Conservation (phyloP, 2,113 vertebrate species). For the Bungarus multicinctus region DNA sequence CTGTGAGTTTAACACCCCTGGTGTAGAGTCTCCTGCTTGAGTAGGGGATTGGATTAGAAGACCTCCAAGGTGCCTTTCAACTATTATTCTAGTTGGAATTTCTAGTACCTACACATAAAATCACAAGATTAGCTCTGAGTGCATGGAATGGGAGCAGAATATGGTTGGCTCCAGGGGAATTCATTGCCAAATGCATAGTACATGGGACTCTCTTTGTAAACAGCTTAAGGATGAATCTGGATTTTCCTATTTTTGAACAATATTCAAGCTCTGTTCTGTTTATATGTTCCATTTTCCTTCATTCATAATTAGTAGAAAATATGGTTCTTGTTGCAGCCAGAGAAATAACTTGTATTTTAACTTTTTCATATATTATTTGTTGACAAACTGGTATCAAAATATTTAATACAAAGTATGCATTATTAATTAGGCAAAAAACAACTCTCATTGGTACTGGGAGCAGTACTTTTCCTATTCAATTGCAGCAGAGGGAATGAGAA, state of each 20-base stretch:
- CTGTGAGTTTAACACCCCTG: background rate
- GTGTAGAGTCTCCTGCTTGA: background rate
- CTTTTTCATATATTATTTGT: too few relatives aligned
- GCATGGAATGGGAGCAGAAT: conserved; percentile 33
- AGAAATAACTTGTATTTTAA: too few relatives aligned
- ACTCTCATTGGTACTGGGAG: too few relatives aligned
- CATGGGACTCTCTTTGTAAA: conserved; percentile 55
- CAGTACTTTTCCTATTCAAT: too few relatives aligned
- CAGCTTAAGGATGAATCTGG: conserved; percentile 42
- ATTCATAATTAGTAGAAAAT: too few relatives aligned
- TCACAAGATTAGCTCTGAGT: conserved; percentile 31
- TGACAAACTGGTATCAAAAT: too few relatives aligned
- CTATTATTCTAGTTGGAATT: background rate
- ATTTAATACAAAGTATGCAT: too few relatives aligned
- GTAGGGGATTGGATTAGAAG: background rate
- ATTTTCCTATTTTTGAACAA: background rate
- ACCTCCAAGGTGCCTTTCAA: background rate
- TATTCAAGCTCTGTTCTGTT: too few relatives aligned
- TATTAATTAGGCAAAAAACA: too few relatives aligned
- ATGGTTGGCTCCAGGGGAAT: conserved; percentile 48
- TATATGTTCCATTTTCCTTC: too few relatives aligned
- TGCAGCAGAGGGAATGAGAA: too few relatives aligned
- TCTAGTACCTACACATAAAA: conserved; percentile 28
- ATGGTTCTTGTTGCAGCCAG: too few relatives aligned
- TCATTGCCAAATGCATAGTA: conserved; percentile 41